A percentile compares a stretch with the other conserved stretches of the same genome.
phyloP scores from a whole-genome alignment of 1,140 invertebrate species.

The Rhyzopertha dominica region DNA sequence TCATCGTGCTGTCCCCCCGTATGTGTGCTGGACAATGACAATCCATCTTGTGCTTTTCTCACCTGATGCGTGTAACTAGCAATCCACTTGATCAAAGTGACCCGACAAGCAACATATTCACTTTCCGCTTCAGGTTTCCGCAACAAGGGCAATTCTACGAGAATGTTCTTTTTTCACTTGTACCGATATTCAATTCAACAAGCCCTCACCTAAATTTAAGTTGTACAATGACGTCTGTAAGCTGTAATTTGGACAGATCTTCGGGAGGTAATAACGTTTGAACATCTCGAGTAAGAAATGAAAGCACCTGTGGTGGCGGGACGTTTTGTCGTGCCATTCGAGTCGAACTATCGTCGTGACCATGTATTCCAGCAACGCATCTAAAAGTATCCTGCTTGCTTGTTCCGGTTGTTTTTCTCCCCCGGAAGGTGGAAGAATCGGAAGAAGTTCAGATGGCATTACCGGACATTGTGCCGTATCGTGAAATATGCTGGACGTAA shows the following conservation, averaged over 20 bases:
- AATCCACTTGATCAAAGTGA: conserved; percentile 84
- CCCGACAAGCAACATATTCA: conserved; percentile 69
- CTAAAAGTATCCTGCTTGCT: conserved; percentile 80
- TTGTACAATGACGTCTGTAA: conserved; percentile 79
- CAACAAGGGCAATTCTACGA: conserved; percentile 54
- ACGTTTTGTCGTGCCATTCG: conserved; percentile 83
- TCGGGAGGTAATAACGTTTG: conserved; percentile 82
- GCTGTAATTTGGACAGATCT: conserved; percentile 88
- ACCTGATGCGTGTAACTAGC: conserved; percentile 70
- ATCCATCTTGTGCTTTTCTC: conserved; percentile 24
- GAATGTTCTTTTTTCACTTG: conserved; percentile 3
- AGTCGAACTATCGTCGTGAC: conserved; percentile 83
- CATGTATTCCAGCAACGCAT: conserved; percentile 85
- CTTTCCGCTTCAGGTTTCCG: conserved; percentile 55
- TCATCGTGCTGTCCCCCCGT: conserved; percentile 38
- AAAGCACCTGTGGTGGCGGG: conserved; percentile 75
- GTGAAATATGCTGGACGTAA: conserved; percentile 63
- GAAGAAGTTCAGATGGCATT: conserved; percentile 71
- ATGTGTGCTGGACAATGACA: conserved; percentile 13
- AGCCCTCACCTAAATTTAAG: conserved; percentile 71
- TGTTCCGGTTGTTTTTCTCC: conserved; percentile 87
- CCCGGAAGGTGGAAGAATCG: conserved; percentile 76
- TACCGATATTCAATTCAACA: conserved; percentile 5
- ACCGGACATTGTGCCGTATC: conserved; percentile 64
- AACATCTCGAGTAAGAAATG: conserved; percentile 90